These are phyloP conservation scores for Tragelaphus buxtoni DNA, from an alignment of 2,113 vertebrate genomes.

Conservation along the genomic window DNA sequence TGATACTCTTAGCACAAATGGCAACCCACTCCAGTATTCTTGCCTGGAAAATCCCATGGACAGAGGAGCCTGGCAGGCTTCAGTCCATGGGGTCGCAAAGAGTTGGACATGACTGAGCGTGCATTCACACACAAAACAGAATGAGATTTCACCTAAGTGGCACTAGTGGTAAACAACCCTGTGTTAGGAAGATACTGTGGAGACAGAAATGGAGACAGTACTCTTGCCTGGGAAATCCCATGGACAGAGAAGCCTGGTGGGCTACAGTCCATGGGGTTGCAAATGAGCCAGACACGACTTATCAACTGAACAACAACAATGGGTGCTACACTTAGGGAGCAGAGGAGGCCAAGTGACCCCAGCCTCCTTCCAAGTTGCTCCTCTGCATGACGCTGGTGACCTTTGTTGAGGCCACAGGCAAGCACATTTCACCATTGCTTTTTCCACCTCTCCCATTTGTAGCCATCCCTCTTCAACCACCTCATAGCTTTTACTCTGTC, in stretches of 20 bases:
- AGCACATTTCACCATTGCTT: neutral
- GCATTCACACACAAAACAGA: too few species aligned
- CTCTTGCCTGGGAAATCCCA: neutral
- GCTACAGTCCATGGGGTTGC: neutral
- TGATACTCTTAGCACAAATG: too few species aligned
- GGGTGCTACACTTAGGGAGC: neutral
- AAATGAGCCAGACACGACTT: neutral
- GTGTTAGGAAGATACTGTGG: neutral
- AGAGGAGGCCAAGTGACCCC: neutral
- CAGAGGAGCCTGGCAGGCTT: fast-evolving
- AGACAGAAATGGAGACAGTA: neutral
- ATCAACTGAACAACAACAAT: neutral
- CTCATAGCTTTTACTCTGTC: neutral
- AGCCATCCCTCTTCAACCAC: neutral
- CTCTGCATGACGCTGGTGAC: neutral
- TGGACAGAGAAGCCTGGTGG: neutral
- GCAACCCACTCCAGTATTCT: too few species aligned
- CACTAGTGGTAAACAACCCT: too few species aligned
- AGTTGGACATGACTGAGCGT: neutral
- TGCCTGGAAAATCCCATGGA: too few species aligned
- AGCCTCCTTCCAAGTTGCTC: neutral
- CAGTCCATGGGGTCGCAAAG: neutral
- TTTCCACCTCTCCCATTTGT: neutral
- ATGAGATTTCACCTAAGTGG: too few species aligned
- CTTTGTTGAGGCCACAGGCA: neutral